Percentiles rank a stretch among this genome's conserved stretches.
Conservation (phyloP, 2,888 invertebrate genomes). For the Amblyteles armatorius region DNA sequence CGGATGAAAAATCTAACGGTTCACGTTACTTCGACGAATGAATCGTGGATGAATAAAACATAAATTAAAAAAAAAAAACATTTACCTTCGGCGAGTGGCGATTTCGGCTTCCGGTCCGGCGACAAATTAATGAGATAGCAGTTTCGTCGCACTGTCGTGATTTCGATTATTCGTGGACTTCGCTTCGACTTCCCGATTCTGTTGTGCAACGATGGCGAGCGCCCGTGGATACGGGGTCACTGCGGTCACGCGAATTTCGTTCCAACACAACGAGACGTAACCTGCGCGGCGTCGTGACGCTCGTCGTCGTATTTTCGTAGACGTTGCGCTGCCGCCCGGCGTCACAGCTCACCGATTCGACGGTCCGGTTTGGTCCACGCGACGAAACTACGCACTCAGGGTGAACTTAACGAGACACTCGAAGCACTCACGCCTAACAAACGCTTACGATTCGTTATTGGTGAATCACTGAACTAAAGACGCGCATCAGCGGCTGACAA, state of each 20-base stretch:
- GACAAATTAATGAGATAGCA: background rate
- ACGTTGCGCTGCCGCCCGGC: background rate
- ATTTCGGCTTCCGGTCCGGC: background rate
- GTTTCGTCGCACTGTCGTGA: background rate
- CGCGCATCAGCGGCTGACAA: too few relatives aligned
- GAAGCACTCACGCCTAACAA: background rate
- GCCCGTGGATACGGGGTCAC: background rate
- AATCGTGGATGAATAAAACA: background rate
- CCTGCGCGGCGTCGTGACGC: slow-evolving; percentile 9
- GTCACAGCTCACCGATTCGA: background rate
- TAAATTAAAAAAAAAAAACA: background rate
- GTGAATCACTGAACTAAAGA: too few relatives aligned
- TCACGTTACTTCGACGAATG: background rate
- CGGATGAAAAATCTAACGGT: background rate
- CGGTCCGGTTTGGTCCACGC: slow-evolving; percentile 43
- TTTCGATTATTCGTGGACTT: background rate
- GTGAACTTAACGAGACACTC: slow-evolving; percentile 17
- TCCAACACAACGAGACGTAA: slow-evolving; percentile 2
- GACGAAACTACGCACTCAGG: slow-evolving; percentile 10
- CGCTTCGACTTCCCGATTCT: background rate
- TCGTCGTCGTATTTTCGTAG: background rate
- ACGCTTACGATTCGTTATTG: too few relatives aligned
- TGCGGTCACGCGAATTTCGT: background rate
- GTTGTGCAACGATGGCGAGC: slow-evolving; percentile 7
- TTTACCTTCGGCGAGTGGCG: background rate